A percentile compares a stretch with the other conserved stretches of the same genome.
Evolutionary conservation across 2,113 vertebrate genomes (phyloP).

Genomic region (Chaetodon trifascialis): DNA sequence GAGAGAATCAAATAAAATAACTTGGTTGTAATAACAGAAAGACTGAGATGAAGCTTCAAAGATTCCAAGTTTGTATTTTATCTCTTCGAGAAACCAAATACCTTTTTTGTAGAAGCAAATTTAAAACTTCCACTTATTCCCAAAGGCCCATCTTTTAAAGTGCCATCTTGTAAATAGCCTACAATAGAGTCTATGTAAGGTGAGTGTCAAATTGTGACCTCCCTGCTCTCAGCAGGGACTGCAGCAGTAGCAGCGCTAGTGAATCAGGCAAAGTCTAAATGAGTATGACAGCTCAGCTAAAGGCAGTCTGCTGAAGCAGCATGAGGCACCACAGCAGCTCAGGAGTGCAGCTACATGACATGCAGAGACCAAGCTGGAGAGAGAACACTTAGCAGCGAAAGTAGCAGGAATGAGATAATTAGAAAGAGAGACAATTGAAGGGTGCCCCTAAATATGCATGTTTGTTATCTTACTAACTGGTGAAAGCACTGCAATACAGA

Average conservation of each 20-base stretch:
- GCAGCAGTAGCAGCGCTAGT: conserved; percentile 60
- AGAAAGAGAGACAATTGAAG: conserved; percentile 27
- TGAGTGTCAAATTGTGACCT: conserved; percentile 57
- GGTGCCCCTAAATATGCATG: conserved; percentile 13
- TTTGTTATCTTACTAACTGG: conserved; percentile 39
- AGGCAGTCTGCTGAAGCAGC: conserved; percentile 78
- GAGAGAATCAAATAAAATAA: background rate
- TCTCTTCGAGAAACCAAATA: background rate
- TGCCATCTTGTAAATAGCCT: conserved; percentile 18
- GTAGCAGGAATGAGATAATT: conserved; percentile 36
- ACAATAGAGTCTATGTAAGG: conserved; percentile 28
- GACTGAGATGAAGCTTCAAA: background rate
- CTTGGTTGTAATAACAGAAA: background rate
- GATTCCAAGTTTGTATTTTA: background rate
- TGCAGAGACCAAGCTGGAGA: conserved; percentile 42
- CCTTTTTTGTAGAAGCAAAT: background rate
- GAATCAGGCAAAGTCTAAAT: conserved; percentile 58
- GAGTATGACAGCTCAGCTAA: conserved; percentile 75
- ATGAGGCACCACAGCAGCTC: conserved; percentile 58
- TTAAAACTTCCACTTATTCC: background rate
- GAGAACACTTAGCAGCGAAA: conserved; percentile 32
- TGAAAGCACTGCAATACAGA: conserved; percentile 2
- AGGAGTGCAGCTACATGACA: conserved; percentile 40
- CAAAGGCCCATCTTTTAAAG: conserved; percentile 12
- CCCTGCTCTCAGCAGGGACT: conserved; percentile 45